Evolutionary conservation across 2,113 vertebrate genomes (phyloP).

Genomic region (Hemichromis elongatus): DNA sequence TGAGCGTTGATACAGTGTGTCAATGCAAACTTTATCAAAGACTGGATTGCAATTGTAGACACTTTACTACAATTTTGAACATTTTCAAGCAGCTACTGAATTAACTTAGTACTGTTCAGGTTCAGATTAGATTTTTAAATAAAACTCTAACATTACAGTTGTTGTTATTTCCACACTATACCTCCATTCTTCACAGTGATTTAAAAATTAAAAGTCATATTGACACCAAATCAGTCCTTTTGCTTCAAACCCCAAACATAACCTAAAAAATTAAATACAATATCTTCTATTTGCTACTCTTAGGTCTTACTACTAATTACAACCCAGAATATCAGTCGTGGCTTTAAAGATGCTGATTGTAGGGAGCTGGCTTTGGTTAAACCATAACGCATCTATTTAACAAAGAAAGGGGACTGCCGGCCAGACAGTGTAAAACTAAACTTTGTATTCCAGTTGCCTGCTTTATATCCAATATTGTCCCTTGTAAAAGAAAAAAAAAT

Average conservation of each 20-base stretch:
- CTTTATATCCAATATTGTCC: background rate
- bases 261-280: background rate
- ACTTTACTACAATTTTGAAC: background rate
- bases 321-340: background rate
- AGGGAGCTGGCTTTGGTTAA: slow-evolving; percentile 2
- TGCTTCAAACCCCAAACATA: background rate
- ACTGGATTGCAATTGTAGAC: background rate
- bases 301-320: background rate
- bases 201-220: background rate
- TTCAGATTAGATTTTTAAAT: background rate
- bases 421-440: slow-evolving; percentile 12
- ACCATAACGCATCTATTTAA: background rate
- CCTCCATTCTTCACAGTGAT: background rate
- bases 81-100: background rate
- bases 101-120: background rate
- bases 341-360: slow-evolving; percentile 10
- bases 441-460: background rate
- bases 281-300: background rate
- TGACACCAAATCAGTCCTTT: background rate
- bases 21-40: background rate
- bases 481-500: background rate
- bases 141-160: background rate
- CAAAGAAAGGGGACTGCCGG: background rate
- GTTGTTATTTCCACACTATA: background rate
- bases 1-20: background rate